Evolutionary conservation across 1,140 invertebrate genomes (phyloP), one percentile per base, ranked within the genome.

Genomic region (Papilio polyxenes): DNA sequence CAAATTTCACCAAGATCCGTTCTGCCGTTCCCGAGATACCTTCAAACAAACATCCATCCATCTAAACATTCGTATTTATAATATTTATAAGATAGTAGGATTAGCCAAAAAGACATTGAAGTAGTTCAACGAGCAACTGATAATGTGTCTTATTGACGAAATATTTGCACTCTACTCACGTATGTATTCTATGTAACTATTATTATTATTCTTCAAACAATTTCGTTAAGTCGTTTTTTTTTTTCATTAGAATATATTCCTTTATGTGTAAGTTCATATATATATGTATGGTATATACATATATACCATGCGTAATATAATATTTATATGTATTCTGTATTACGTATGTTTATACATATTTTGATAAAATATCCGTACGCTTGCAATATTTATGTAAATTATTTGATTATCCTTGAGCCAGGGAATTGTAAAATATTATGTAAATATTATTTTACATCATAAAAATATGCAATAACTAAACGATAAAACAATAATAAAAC

Each of bases 261-360:
- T 65, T 72, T 72, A 23, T 72, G 65, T 72, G 31, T 72, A 72
- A 72, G 31, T 72, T 17, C 65, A 72, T 31, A 69, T 11, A 72
- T 31, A 31, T 31, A 31, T 31, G 23, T 31, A n/a, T n/a, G n/a
- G 23, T 31, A 31, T 31, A 31, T 31, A 31, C 2, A 31, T 31
- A 31, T 31, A 31, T 31, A 31, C 23, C 23, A 31, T 31, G 23
- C 23, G 23, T 31, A 31, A 31, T 31, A 31, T 31, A 31, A 31
- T 31, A 31, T 31, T 31, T 31, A 31, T 1, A 31, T 31, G 23
- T 31, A 31, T 31, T 2, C 23, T 31, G 23, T 31, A 31, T 31
- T 31, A 31, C 23, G 23, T 2, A 51, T 15, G 49, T 11, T 51
- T 51, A 51, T 9, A 11, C 15, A 51, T 5, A 51, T 51, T 51